Evolutionary conservation across 2,888 invertebrate genomes (phyloP).

Genomic region (Saturnia japonica): DNA sequence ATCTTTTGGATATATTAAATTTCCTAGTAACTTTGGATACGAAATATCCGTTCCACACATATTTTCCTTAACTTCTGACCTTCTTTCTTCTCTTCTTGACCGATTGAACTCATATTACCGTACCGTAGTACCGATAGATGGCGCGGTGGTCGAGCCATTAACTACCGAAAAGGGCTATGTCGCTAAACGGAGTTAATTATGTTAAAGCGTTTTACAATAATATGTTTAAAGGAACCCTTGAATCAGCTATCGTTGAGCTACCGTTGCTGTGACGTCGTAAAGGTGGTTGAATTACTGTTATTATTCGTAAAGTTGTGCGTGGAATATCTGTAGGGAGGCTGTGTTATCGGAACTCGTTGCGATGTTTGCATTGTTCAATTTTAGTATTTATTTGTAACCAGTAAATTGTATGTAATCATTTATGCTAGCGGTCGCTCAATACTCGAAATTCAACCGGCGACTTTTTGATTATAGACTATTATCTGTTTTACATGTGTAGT

Average conservation of each 20-base stretch:
- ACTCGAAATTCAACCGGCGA: no score
- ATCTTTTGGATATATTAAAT: no score
- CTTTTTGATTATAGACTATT: no score
- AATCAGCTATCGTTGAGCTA: background rate
- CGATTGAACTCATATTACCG: no score
- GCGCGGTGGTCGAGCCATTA: no score
- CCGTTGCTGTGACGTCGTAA: background rate
- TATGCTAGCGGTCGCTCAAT: no score
- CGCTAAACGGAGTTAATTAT: background rate
- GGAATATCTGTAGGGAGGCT: background rate
- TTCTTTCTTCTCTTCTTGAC: no score
- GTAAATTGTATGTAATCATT: background rate
- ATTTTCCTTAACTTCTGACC: no score
- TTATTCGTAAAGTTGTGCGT: background rate
- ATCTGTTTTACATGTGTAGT: no score
- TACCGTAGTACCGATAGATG: no score
- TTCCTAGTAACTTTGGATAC: no score
- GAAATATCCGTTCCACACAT: no score
- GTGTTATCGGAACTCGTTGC: background rate
- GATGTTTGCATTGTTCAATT: background rate
- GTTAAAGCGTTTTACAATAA: background rate
- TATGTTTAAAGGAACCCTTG: background rate
- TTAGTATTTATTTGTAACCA: background rate
- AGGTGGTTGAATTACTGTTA: slow-evolving; percentile 7
- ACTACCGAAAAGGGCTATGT: background rate